Evolutionary conservation across 2,113 vertebrate genomes (phyloP).

Genomic region (Hippopotamus amphibius): DNA sequence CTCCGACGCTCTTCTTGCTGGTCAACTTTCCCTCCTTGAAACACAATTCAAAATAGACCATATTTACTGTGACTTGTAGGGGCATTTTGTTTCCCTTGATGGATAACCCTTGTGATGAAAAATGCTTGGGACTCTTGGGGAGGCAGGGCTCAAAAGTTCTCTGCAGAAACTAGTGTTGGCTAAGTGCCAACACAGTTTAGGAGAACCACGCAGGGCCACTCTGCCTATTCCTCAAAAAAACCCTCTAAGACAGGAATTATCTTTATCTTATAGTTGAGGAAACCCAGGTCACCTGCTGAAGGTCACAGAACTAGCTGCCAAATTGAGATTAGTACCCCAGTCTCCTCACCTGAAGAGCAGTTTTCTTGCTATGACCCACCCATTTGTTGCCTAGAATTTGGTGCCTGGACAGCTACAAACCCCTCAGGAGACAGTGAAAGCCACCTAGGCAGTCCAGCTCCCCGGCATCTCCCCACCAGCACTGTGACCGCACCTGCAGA

Average conservation of each 20-base stretch:
- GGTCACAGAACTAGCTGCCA: neutral
- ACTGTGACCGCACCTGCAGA: neutral
- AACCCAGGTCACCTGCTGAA: neutral
- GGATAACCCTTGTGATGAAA: neutral
- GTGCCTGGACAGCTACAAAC: neutral
- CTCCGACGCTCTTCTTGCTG: constrained; percentile 90
- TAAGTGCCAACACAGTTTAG: neutral
- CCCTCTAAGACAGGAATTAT: neutral
- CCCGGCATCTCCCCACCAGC: neutral
- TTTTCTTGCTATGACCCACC: neutral
- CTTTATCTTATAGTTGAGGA: neutral
- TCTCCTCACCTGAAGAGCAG: neutral
- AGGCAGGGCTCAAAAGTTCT: neutral
- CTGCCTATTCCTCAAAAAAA: neutral
- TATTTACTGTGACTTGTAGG: neutral
- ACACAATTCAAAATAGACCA: neutral
- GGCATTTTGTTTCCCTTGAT: neutral
- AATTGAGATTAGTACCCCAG: neutral
- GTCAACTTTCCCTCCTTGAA: constrained; percentile 80
- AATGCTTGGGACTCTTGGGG: neutral
- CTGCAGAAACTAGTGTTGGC: neutral
- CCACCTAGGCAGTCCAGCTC: neutral
- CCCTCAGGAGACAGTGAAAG: neutral
- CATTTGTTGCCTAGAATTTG: neutral
- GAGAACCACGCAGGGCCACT: neutral